Evolutionary conservation across 2,888 invertebrate species (phyloP).

Genomic region (Cynaeus angustus): DNA sequence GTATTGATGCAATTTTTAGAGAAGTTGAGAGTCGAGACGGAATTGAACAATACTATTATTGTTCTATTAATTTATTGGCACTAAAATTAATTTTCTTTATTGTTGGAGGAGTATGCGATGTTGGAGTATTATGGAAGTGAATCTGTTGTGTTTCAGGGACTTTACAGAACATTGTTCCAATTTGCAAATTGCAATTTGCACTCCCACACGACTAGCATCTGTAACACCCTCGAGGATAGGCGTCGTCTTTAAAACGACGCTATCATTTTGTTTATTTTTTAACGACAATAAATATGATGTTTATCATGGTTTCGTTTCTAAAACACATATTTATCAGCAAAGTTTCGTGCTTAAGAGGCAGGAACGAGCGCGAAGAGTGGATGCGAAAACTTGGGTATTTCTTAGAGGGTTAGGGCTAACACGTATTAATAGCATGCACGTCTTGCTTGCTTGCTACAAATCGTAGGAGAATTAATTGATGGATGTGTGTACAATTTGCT

Average conservation of each 20-base stretch:
- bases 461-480: conserved; percentile 23
- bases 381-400: conserved; percentile 1
- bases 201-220: background rate
- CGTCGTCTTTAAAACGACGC: background rate
- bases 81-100: conserved; percentile 12
- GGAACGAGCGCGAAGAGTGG: conserved; percentile 41
- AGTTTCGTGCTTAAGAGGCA: conserved; percentile 54
- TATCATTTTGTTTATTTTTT: conserved; percentile 30
- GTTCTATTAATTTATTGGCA: conserved; percentile 5
- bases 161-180: background rate
- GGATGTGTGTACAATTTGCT: conserved; percentile 20
- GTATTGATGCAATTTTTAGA: background rate
- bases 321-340: conserved; percentile 53
- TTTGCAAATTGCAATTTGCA: no score
- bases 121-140: background rate
- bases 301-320: conserved; percentile 39
- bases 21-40: background rate
- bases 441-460: conserved; percentile 19
- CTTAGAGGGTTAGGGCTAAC: conserved; percentile 15
- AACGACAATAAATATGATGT: conserved; percentile 46
- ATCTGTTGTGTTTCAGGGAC: background rate
- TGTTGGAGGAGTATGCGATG: conserved; percentile 1
- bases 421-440: conserved; percentile 28
- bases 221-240: conserved; percentile 3
- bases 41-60: conserved; percentile 8